Evolutionary conservation across 2,113 vertebrate species (phyloP).

Genomic region (Ariopsis seemanni): DNA sequence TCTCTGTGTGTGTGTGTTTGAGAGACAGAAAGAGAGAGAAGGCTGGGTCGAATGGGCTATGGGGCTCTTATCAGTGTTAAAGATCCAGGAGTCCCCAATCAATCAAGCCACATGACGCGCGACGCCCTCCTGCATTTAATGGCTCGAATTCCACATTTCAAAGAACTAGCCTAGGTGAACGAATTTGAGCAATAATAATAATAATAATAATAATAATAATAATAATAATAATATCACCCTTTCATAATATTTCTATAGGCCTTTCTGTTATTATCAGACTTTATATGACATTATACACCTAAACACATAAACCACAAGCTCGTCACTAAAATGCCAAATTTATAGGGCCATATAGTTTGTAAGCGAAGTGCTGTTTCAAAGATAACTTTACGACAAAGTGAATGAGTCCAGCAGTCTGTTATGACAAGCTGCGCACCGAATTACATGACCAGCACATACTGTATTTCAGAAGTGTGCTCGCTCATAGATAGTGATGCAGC

Average conservation of each 20-base stretch:
- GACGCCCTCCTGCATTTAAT: slow-evolving; percentile 71
- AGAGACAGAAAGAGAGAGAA: neutral
- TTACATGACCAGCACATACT: neutral
- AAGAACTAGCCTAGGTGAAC: neutral
- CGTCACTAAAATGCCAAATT: neutral
- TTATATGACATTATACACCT: neutral
- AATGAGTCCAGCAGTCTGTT: neutral
- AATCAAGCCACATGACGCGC: slow-evolving; percentile 74
- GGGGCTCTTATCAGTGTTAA: slow-evolving; percentile 66
- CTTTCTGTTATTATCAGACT: neutral
- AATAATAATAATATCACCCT: neutral
- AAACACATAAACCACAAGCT: neutral
- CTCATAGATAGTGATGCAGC: neutral
- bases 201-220: slow-evolving; percentile 4
- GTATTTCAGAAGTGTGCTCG: neutral
- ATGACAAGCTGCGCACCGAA: neutral
- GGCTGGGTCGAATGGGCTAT: slow-evolving; percentile 64
- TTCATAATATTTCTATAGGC: neutral
- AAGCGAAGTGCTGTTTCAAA: neutral
- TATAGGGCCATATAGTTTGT: slow-evolving; percentile 4
- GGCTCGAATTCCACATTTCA: slow-evolving; percentile 58
- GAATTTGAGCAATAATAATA: neutral
- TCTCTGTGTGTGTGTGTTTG: slow-evolving; percentile 16
- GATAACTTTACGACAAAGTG: neutral
- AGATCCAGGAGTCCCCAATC: slow-evolving; percentile 69